Evolutionary conservation across 2,113 vertebrate species (phyloP).

Genomic region (Naja naja): DNA sequence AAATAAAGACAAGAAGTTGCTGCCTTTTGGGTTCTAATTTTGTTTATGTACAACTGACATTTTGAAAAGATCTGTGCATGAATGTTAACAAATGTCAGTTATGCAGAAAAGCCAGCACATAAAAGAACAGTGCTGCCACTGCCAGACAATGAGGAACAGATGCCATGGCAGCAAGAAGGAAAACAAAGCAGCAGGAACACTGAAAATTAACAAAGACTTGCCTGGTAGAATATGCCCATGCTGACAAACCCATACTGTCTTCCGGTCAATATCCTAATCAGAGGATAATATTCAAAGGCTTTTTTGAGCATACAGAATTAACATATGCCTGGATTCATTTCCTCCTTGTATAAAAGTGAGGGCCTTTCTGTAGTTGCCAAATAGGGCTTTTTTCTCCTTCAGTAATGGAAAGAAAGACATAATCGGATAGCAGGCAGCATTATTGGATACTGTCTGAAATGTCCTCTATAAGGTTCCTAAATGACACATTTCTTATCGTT

Average conservation of each 20-base stretch:
- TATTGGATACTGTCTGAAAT: neutral
- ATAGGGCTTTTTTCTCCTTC: neutral
- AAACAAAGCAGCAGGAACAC: neutral
- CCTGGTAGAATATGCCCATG: neutral
- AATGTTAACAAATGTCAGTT: neutral
- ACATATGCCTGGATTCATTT: neutral
- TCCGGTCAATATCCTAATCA: neutral
- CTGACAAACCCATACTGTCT: slow-evolving; percentile 4
- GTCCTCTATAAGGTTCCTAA: neutral
- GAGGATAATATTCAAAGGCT: neutral
- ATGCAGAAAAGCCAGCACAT: neutral
- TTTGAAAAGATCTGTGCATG: slow-evolving; percentile 2
- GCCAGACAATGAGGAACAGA: slow-evolving; percentile 6
- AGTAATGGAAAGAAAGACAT: neutral
- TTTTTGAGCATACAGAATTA: neutral
- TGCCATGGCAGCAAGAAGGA: neutral
- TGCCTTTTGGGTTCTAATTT: neutral
- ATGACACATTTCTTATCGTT: neutral
- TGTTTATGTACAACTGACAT: neutral
- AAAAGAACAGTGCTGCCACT: neutral
- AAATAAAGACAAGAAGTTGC: neutral
- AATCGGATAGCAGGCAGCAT: neutral
- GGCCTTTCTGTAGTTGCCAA: neutral
- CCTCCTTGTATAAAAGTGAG: neutral
- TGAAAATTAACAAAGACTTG: neutral